Base-by-base conservation (phyloP, 2,797 vertebrate species). In the Semaprochilodus insignis region DNA sequence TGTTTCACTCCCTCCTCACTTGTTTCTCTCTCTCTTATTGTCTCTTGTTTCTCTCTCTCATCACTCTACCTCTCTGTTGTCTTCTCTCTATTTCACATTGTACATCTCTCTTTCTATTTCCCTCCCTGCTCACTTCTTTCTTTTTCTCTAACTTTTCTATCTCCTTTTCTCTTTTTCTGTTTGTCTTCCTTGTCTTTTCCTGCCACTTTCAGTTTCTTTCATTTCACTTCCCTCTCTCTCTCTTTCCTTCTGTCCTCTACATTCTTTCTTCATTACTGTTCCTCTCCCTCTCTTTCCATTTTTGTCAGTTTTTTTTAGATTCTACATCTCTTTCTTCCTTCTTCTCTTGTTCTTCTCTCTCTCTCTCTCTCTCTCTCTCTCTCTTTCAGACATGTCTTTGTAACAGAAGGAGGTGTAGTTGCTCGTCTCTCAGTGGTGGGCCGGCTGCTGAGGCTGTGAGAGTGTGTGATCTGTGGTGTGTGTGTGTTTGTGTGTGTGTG, bases 331-430 rank as follows among this genome's bases (percentile, higher is more conserved):
- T 74, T 57, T 48, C 77, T 71, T 74, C 54, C 1, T 82, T 44
- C 75, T 67, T 80, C 34, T 85, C 74, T 54, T 72, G 14, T 31
- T 69, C 6, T 65, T n/a, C 17, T 62, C 51, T 74, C 66, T 40
- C 74, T 62, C 71, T 67, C 1, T 82, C 48, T 80, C 67, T 80
- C 36, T 85, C 27, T 40, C 51, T 74, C 55, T 52, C 78, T 72
- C 74, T 54, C 3, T 74, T 55, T 73, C 59, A 59, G 60, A 79
- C 81, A 34, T 81, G 78, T 81, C 80, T 87, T 81, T 84, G 78
- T 81, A 83, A 77, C 8, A 57, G 74, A 77, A 62, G 81, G 76
- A 62, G 81, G 76, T 74, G 80, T 74, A 77, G 65, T 48, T 36
- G 55, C 73, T 71, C 74, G 82, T 71, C 52, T 80, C 67, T 69